Evolutionary conservation across 2,797 vertebrate species (phyloP), one percentile per base, ranked within the genome.

Genomic region (Betta splendens): DNA sequence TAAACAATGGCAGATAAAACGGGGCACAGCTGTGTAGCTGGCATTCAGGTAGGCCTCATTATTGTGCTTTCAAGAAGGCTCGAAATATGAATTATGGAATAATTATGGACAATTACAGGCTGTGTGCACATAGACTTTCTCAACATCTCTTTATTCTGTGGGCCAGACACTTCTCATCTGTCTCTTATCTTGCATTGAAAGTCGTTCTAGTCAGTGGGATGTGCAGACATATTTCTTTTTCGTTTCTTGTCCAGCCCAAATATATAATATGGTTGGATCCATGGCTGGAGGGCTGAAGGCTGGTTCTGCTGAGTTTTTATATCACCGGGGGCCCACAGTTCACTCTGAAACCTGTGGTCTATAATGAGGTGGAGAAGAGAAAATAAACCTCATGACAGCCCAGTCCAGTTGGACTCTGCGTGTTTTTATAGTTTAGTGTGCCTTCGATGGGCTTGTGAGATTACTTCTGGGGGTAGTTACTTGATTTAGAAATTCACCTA

Each of bases 261-360:
- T 75, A 47, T 57, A 38, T 58, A 28, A 45, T 75, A 51, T 59
- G 65, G 60, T 56, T 44, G 61, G 57, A 48, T 22, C 50, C 46
- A 45, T 17, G 54, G 21, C 28, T 69, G 28, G 18, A 50, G 37
- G 32, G 49, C 52, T 65, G 54, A 69, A 69, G 54, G 38, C 62
- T 47, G 64, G 36, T 63, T 69, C 59, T 80, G 66, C 64, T 65
- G 50, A 63, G 74, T 77, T 84, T 87, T 71, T 86, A 84, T 87
- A 89, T 90, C 87, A 86, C 70, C 52, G 50, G 80, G 83, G 86
- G 69, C 69, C 85, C 78, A 59, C 60, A 46, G 73, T 72, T 85
- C 68, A 62, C 36, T 64, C 64, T 72, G 62, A 83, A 85, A 85
- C 35, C 75, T 73, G 71, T 64, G 79, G 70, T 69, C 64, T 73